Base-by-base conservation (phyloP, 2,888 invertebrate species). In the Polia nebulosa region DNA sequence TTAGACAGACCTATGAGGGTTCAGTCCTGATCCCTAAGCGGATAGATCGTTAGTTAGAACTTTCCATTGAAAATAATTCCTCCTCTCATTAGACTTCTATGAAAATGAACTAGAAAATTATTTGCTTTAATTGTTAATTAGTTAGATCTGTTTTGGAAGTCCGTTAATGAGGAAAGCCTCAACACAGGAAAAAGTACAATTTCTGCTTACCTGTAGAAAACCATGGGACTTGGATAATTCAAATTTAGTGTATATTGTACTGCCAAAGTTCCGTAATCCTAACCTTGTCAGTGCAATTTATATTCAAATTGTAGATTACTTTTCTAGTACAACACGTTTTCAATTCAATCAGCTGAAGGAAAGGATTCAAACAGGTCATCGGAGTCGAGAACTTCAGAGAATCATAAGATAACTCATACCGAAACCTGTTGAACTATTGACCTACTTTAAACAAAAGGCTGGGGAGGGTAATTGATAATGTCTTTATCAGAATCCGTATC, bases 361-460 rank as follows among this genome's bases (percentile, higher is more conserved):
- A n/a, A n/a, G n/a, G n/a, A 72, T 64, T 69, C 51, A 51, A 67
- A 59, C 53, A 27, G 51, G 45, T 52, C 47, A 49, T 49, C 62
- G 25, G n/a, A 53, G n/a, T 52, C 27, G 34, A n/a, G 34, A 70
- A 70, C 41, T 77, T 76, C 27, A 41, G 49, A 63, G 51, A 32
- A 41, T 73, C 58, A 22, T 62, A n/a, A n/a, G n/a, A n/a, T n/a
- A 64, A 67, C 59, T 63, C 27, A 20, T 47, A 55, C 62, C 36
- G 22, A 58, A 60, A 71, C 76, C 71, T 80, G 83, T 82, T 80
- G 76, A 75, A 82, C 73, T 69, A 72, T 68, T 56, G 49, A 65
- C 61, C 60, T 80, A 69, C 36, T 63, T 52, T 63, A 68, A 68
- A 82, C 47, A 67, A 76, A 57, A 64, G 36, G 29, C 34, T 27